A percentile compares a stretch with the other conserved stretches of the same genome.
These are phyloP conservation scores for Crocodylus rhombifer DNA, from an alignment of 2,797 vertebrate genomes.

Conservation along the genomic window DNA sequence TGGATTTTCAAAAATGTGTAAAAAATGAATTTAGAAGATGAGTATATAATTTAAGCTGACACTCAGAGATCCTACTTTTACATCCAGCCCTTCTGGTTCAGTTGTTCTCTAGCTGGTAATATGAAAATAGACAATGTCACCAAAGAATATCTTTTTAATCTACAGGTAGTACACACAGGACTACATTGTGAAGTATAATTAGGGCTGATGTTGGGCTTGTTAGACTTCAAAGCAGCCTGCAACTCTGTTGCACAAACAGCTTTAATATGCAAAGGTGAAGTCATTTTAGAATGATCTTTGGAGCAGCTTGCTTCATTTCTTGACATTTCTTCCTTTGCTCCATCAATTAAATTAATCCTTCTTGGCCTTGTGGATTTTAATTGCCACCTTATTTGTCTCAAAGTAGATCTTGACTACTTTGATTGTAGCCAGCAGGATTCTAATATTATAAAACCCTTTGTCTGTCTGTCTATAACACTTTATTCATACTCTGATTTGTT, in stretches of 20 bases:
- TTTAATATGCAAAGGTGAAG: background rate
- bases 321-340: background rate
- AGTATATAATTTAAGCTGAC: accelerated
- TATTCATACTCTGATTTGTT: no score
- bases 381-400: background rate
- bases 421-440: background rate
- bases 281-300: background rate
- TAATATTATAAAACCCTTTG: background rate
- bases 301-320: background rate
- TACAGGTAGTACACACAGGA: background rate
- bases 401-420: background rate
- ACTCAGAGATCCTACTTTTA: background rate
- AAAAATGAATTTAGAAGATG: background rate
- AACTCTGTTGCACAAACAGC: background rate
- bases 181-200: background rate
- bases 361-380: background rate
- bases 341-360: background rate
- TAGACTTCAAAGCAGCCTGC: background rate
- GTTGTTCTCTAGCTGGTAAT: background rate
- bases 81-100: no score
- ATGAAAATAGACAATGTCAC: background rate
- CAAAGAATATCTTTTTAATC: background rate
- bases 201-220: background rate
- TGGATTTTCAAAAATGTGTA: background rate
- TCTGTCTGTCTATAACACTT: no score